phyloP scores from a whole-genome alignment of 2,888 invertebrate genomes.

The Hipparchia semele region DNA sequence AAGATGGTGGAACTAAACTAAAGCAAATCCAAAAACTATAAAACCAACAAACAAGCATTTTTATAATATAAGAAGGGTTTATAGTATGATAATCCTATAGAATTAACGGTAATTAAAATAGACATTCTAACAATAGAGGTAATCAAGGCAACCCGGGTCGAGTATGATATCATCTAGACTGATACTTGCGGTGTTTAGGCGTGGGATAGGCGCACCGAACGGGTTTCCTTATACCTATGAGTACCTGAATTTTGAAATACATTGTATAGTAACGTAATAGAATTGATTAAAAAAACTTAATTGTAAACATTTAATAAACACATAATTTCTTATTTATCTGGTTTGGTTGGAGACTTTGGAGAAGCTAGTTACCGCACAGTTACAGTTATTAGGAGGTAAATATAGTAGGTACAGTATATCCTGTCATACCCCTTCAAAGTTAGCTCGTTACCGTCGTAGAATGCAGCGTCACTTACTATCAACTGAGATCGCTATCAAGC shows the following conservation, averaged over 20 bases:
- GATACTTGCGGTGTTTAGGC: slow-evolving; percentile 30
- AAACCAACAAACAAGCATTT: too few species aligned
- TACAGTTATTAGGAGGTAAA: too few species aligned
- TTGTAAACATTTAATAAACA: background rate
- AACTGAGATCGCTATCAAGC: too few species aligned
- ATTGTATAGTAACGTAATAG: background rate
- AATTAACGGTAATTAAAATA: slow-evolving; percentile 23
- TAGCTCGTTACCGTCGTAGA: too few species aligned
- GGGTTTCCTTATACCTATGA: slow-evolving; percentile 26
- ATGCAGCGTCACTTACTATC: too few species aligned
- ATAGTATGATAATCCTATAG: slow-evolving; percentile 7
- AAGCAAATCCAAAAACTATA: too few species aligned
- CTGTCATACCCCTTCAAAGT: too few species aligned
- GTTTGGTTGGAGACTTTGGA: too few species aligned
- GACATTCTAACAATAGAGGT: slow-evolving; percentile 30
- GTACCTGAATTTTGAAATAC: background rate
- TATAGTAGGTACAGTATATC: too few species aligned
- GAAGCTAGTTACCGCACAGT: too few species aligned
- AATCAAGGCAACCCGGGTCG: slow-evolving; percentile 33
- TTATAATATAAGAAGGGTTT: background rate
- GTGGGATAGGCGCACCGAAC: slow-evolving; percentile 34
- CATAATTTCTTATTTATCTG: too few species aligned
- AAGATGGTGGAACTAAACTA: too few species aligned
- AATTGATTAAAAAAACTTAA: background rate
- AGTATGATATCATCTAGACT: slow-evolving; percentile 63